A percentile compares a stretch with the other conserved stretches of the same genome.
phyloP scores from a whole-genome alignment of 2,797 vertebrate genomes.

The Eutrigla gurnardus region DNA sequence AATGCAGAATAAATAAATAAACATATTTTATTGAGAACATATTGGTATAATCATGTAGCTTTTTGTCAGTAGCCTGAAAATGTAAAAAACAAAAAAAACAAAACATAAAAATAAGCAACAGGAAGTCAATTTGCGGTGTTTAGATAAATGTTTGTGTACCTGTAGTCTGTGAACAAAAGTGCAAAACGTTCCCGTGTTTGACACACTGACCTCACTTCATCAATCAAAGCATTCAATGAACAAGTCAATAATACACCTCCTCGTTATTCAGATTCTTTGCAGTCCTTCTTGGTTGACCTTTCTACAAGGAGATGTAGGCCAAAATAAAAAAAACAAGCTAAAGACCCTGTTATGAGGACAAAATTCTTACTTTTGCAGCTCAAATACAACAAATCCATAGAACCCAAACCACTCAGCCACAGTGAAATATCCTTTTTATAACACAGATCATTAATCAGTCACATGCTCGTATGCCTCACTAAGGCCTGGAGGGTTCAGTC shows the following conservation, averaged over 20 bases:
- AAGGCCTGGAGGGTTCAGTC: conserved; percentile 6
- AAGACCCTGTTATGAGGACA: neutral
- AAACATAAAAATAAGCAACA: neutral
- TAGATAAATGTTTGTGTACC: neutral
- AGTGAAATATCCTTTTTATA: conserved; percentile 34
- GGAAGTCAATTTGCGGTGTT: neutral
- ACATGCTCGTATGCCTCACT: conserved; percentile 24
- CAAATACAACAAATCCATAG: conserved; percentile 13
- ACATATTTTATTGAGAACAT: too few species aligned
- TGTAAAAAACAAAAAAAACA: neutral
- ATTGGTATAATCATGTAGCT: neutral
- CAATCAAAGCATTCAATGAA: too few species aligned
- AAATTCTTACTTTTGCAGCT: neutral
- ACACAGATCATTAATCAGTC: conserved; percentile 36
- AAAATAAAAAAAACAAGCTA: neutral
- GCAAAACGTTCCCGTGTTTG: neutral
- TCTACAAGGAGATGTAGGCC: neutral
- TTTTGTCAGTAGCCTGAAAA: neutral
- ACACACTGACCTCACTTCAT: too few species aligned
- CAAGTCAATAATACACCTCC: too few species aligned
- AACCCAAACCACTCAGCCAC: conserved; percentile 12
- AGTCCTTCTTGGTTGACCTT: neutral
- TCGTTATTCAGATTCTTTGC: neutral
- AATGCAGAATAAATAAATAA: neutral
- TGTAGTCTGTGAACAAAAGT: neutral